Conservation (phyloP, 1,140 invertebrate genomes). For the Sycophila sp. region DNA sequence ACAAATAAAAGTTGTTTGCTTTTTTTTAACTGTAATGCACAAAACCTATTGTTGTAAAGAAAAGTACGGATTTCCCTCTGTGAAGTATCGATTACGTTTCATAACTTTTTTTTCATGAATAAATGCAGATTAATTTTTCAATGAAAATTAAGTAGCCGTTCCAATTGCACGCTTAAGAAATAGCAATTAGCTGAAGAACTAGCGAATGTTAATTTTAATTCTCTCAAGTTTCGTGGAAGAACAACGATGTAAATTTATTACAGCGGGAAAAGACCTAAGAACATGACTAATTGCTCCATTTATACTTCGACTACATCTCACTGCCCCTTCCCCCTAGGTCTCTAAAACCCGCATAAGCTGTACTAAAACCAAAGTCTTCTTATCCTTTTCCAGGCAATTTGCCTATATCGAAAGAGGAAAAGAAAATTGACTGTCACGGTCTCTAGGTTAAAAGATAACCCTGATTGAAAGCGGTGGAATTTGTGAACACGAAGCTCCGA, state of each 20-base stretch:
- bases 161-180: no score
- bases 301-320: no score
- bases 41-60: no score
- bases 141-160: no score
- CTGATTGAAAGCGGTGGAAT: not conserved
- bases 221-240: not conserved
- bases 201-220: no score
- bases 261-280: not conserved
- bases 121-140: no score
- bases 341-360: not conserved
- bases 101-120: no score
- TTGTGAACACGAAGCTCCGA: not conserved
- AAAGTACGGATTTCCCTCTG: no score
- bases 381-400: slow-evolving; percentile 42
- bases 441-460: slow-evolving; percentile 45
- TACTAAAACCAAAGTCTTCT: slow-evolving; percentile 31
- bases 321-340: not conserved
- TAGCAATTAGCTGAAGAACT: no score
- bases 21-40: no score
- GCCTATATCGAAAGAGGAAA: slow-evolving; percentile 36
- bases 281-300: slow-evolving; percentile 1
- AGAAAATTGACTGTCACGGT: slow-evolving; percentile 44
- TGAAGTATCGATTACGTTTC: no score
- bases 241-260: not conserved
- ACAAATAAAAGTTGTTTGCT: no score